Percentiles rank a stretch among this genome's conserved stretches.
These are phyloP conservation scores for Elgonia sp. DNA, from an alignment of 2,888 invertebrate genomes.

Conservation along the genomic window DNA sequence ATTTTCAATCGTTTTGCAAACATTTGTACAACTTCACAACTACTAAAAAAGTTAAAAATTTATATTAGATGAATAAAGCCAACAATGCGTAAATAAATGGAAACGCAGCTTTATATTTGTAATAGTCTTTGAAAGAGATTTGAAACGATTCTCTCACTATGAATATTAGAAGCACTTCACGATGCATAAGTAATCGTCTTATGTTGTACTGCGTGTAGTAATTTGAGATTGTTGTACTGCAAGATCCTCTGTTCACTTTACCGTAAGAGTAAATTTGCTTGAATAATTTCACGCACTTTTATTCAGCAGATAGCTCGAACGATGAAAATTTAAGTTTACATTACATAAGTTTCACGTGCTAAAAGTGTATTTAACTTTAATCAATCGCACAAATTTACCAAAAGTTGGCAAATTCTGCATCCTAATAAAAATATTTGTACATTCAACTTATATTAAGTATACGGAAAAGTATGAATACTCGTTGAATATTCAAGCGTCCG, in stretches of 20 bases:
- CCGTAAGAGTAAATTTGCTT: slow-evolving; percentile 26
- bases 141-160: background rate
- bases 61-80: too few species aligned
- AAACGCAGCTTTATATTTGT: background rate
- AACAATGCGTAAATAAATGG: background rate
- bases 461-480: background rate
- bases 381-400: background rate
- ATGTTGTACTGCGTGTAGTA: slow-evolving; percentile 27
- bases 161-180: background rate
- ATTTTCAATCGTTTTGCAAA: too few species aligned
- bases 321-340: too few species aligned
- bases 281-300: slow-evolving; percentile 18
- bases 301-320: background rate
- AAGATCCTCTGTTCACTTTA: slow-evolving; percentile 11
- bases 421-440: background rate
- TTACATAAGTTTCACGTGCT: too few species aligned
- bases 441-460: background rate
- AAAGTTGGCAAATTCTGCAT: background rate
- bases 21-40: too few species aligned
- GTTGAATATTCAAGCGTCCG: background rate
- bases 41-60: too few species aligned
- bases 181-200: slow-evolving; percentile 30
- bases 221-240: slow-evolving; percentile 16
- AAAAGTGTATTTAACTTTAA: slow-evolving; percentile 1
- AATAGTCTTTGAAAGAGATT: too few species aligned